A percentile compares a stretch with the other conserved stretches of the same genome.
Evolutionary conservation across 2,888 invertebrate genomes (phyloP).

Genomic region (Thecophora atra): DNA sequence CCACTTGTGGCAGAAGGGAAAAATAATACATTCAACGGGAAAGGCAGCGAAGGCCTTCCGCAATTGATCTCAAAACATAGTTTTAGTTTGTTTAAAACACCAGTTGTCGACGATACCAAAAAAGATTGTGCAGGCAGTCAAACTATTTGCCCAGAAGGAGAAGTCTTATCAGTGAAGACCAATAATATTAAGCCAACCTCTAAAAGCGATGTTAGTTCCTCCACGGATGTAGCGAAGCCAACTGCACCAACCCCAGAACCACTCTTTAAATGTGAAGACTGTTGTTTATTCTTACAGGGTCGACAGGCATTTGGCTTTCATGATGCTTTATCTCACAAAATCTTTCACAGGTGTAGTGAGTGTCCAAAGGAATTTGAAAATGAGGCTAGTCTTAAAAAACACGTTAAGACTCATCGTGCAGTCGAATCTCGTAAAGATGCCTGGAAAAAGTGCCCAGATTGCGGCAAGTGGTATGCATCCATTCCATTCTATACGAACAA

Average conservation of each 20-base stretch:
- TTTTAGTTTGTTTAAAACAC: conserved; percentile 39
- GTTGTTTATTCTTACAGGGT: conserved; percentile 54
- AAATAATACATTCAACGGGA: conserved; percentile 10
- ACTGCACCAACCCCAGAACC: conserved; percentile 39
- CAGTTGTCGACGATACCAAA: conserved; percentile 4
- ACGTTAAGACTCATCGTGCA: conserved; percentile 60
- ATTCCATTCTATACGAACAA: background rate
- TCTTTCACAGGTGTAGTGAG: conserved; percentile 58
- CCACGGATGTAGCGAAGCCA: conserved; percentile 12
- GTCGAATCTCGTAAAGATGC: conserved; percentile 59
- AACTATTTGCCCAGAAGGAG: background rate
- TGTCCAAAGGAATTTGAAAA: conserved; percentile 62
- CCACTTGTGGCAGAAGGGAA: conserved; percentile 41
- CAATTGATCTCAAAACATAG: conserved; percentile 39
- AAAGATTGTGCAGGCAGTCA: background rate
- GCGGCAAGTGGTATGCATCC: conserved; percentile 63
- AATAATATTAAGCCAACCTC: background rate
- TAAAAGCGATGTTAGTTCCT: background rate
- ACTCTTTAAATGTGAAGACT: conserved; percentile 62
- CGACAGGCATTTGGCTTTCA: conserved; percentile 54
- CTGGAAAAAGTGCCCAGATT: conserved; percentile 65
- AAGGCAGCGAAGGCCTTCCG: conserved; percentile 13
- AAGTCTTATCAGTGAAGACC: background rate
- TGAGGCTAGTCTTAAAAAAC: conserved; percentile 60
- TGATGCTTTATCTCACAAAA: conserved; percentile 56